Base-by-base conservation (phyloP, 2,113 vertebrate genomes). In the Pseudorasbora parva region DNA sequence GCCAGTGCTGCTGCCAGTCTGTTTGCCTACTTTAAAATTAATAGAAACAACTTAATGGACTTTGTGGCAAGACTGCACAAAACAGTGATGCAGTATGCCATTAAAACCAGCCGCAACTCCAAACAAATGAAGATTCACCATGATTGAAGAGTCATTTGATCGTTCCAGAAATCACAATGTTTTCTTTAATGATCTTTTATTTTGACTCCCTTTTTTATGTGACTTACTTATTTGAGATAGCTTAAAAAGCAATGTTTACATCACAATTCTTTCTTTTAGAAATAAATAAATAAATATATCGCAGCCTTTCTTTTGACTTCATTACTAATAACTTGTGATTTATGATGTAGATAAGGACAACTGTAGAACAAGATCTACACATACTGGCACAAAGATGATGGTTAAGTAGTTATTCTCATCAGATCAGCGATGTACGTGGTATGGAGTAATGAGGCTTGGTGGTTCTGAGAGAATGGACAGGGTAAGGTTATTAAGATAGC, bases 401-500 rank as follows among this genome's bases (percentile, higher is more conserved):
- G 73, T 84, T 78, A 78, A 87, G 66, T 60, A 33, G 21, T 84
- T 82, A 33, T 64, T 78, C 47, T 75, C 69, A 89, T 87, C 86
- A 86, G 86, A 77, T 73, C 84, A 79, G 41, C n/a, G 17, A n/a
- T 75, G 83, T 80, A 78, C 25, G 69, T 75, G 47, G 64, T 78
- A 87, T 81, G 76, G 84, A 88, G 85, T 85, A 90, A 91, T 85
- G 79, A 88, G 81, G 76, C 56, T 14, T 57, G 56, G 66, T 75
- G 78, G 84, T 51, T 68, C 47, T 81, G 82, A 60, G 89, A 79
- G 88, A 90, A 90, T 84, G 81, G 84, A 85, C 86, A 85, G 82
- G 71, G 83, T 87, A 86, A 86, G 84, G 85, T 90, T 91, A 90
- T 89, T 90, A 90, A 91, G 89, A 89, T 88, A 74, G 84, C 66